Evolutionary conservation across 2,113 vertebrate genomes (phyloP).

Genomic region (Rousettus leschenaultii): DNA sequence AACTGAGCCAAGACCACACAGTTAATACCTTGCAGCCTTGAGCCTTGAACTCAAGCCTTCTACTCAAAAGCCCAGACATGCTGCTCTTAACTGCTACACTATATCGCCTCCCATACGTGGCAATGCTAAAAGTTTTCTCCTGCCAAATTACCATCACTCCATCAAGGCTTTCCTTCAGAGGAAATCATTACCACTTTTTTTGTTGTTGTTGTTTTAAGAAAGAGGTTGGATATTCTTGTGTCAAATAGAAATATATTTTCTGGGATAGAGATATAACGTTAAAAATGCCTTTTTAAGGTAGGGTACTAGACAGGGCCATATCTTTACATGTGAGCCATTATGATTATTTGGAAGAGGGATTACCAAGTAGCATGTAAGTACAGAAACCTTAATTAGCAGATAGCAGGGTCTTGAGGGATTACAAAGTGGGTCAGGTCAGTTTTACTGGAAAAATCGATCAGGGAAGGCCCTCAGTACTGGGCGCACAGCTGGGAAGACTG

Average conservation of each 20-base stretch:
- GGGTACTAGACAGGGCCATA: neutral
- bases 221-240: neutral
- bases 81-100: neutral
- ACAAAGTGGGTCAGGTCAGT: neutral
- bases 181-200: neutral
- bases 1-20: neutral
- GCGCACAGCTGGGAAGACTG: neutral
- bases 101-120: rapidly evolving
- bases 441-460: neutral
- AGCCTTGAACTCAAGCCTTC: neutral
- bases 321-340: neutral
- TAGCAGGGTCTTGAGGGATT: neutral
- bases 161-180: neutral
- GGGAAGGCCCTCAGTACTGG: neutral
- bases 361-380: neutral
- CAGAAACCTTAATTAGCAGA: neutral
- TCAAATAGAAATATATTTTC: neutral
- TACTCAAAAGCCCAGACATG: neutral
- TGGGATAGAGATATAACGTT: neutral
- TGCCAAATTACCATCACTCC: neutral
- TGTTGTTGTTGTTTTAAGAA: neutral
- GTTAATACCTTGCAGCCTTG: neutral
- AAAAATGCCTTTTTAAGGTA: neutral
- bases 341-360: neutral
- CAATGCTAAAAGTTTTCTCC: neutral